Conservation (phyloP, 1,140 invertebrate species). For the Cardiocondyla obscurior region DNA sequence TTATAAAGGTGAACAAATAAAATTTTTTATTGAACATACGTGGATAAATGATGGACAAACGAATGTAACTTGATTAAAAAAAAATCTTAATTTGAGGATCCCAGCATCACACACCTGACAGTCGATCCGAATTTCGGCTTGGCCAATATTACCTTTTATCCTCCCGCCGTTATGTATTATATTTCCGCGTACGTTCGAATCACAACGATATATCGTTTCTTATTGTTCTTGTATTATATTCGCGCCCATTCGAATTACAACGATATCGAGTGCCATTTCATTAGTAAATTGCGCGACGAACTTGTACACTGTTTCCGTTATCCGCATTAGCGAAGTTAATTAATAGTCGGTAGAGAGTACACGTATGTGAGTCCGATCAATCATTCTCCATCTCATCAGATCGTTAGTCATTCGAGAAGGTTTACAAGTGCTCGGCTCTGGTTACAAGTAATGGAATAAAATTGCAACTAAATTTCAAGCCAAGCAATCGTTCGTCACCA, state of each 20-base stretch:
- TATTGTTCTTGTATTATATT: conserved; percentile 1
- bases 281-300: conserved; percentile 20
- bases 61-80: too few species aligned
- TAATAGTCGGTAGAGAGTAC: conserved; percentile 40
- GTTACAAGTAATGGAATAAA: conserved; percentile 51
- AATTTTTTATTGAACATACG: too few species aligned
- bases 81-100: too few species aligned
- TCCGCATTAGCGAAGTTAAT: conserved; percentile 43
- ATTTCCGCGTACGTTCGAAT: background rate
- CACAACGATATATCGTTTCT: too few species aligned
- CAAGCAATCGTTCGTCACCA: background rate
- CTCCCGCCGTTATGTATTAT: too few species aligned
- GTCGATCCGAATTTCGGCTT: background rate
- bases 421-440: conserved; percentile 27
- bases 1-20: too few species aligned
- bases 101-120: too few species aligned
- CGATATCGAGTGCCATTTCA: conserved; percentile 3
- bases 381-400: conserved; percentile 45
- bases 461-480: background rate
- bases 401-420: conserved; percentile 51
- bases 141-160: background rate
- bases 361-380: conserved; percentile 24
- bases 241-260: background rate
- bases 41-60: too few species aligned
- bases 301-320: conserved; percentile 7